Evolutionary conservation across 2,113 vertebrate species (phyloP).

Genomic region (Pseudonaja textilis): DNA sequence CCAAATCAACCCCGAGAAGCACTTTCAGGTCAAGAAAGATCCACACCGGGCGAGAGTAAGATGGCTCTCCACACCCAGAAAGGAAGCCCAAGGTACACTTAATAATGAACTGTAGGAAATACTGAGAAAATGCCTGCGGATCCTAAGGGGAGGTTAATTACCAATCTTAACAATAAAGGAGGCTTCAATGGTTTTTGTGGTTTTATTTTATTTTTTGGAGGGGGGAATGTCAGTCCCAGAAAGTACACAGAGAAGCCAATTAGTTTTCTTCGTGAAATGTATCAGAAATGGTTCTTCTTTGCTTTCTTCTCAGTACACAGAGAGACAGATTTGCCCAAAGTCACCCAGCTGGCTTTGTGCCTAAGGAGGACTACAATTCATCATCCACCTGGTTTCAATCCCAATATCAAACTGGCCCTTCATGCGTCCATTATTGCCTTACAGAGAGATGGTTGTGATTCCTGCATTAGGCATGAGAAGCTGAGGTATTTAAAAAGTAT

Average conservation of each 20-base stretch:
- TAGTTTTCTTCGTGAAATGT: neutral
- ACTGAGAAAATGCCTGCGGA: neutral
- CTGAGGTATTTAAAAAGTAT: neutral
- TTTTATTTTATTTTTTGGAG: neutral
- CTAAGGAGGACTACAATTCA: neutral
- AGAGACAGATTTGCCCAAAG: neutral
- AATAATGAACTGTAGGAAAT: neutral
- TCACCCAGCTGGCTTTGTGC: neutral
- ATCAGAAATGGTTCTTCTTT: neutral
- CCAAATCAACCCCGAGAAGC: neutral
- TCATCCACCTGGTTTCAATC: neutral
- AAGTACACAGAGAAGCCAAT: neutral
- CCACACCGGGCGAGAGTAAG: fast-evolving
- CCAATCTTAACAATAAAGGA: neutral
- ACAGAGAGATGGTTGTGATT: neutral
- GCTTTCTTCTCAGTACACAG: neutral
- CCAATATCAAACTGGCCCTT: neutral
- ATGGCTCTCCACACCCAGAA: neutral
- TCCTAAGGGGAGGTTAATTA: neutral
- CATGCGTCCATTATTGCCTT: neutral
- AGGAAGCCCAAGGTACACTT: neutral
- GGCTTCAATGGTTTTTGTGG: neutral
- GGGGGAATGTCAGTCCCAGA: neutral
- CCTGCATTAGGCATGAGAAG: neutral
- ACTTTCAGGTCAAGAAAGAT: neutral